phyloP scores from a whole-genome alignment of 1,140 invertebrate genomes.

The Cherax quadricarinatus region DNA sequence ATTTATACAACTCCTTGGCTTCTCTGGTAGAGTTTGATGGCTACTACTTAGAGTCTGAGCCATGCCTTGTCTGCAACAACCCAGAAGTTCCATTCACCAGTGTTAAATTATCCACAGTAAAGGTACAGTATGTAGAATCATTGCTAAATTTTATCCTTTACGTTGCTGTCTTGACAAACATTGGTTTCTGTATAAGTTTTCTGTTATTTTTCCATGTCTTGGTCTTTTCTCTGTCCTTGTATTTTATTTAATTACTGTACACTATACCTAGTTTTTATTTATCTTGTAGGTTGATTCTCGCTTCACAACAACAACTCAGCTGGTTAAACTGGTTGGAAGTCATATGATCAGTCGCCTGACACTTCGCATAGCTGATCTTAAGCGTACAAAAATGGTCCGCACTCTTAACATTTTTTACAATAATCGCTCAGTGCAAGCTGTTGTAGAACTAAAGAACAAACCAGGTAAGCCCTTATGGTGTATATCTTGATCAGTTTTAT shows the following conservation, averaged over 20 bases:
- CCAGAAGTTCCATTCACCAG: constrained; percentile 94
- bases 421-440: constrained; percentile 95
- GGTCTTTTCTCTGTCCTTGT: too few relatives aligned
- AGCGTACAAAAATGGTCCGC: constrained; percentile 97
- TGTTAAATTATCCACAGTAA: constrained; percentile 95
- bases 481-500: too few relatives aligned
- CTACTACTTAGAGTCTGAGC: constrained; percentile 97
- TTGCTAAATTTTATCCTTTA: too few relatives aligned
- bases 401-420: constrained; percentile 98
- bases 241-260: too few relatives aligned
- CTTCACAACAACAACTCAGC: constrained; percentile 98
- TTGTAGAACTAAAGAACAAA: constrained; percentile 97
- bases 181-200: too few relatives aligned
- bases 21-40: constrained; percentile 96
- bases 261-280: background rate
- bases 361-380: constrained; percentile 94
- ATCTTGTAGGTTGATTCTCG: constrained; percentile 89
- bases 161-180: too few relatives aligned
- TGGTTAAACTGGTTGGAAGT: constrained; percentile 95
- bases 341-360: constrained; percentile 97
- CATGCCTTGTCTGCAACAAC: constrained; percentile 98
- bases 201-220: too few relatives aligned
- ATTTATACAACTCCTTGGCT: constrained; percentile 92
- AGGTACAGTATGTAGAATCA: constrained; percentile 80
- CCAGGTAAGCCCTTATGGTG: constrained; percentile 77